These are phyloP conservation scores for Synergus japonicus DNA, from an alignment of 2,888 invertebrate species.

Conservation along the genomic window DNA sequence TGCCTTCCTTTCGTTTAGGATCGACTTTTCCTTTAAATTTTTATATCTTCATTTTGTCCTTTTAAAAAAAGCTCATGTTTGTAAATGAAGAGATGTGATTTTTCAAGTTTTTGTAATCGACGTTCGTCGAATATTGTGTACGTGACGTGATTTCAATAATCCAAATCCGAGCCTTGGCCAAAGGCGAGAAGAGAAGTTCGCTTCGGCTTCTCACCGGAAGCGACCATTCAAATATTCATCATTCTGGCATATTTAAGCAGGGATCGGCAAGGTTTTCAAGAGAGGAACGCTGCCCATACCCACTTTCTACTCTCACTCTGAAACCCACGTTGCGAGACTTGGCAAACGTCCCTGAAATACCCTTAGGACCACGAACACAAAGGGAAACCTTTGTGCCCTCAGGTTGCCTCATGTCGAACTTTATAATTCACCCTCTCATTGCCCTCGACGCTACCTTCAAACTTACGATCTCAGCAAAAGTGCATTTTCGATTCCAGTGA, in stretches of 20 bases:
- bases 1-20: slow-evolving; percentile 42
- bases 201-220: slow-evolving; percentile 20
- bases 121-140: neutral
- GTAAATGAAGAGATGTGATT: slow-evolving; percentile 23
- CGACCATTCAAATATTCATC: slow-evolving; percentile 61
- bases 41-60: neutral
- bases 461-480: neutral
- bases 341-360: slow-evolving; percentile 48
- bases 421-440: slow-evolving; percentile 56
- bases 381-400: slow-evolving; percentile 52
- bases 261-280: slow-evolving; percentile 56
- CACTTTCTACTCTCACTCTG: neutral
- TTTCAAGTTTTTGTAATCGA: neutral
- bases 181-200: slow-evolving; percentile 36
- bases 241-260: slow-evolving; percentile 61
- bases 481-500: slow-evolving; percentile 9
- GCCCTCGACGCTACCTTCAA: slow-evolving; percentile 27
- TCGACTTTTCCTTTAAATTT: slow-evolving; percentile 29
- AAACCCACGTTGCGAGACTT: neutral
- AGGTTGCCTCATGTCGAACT: slow-evolving; percentile 49
- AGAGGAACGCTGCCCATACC: slow-evolving; percentile 35
- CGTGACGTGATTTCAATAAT: slow-evolving; percentile 39
- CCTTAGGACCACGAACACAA: slow-evolving; percentile 40
- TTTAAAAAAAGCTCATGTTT: slow-evolving; percentile 20
- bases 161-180: slow-evolving; percentile 29